Percentiles rank a stretch among this genome's conserved stretches.
phyloP scores from a whole-genome alignment of 2,113 vertebrate genomes.

The Pedetes capensis region DNA sequence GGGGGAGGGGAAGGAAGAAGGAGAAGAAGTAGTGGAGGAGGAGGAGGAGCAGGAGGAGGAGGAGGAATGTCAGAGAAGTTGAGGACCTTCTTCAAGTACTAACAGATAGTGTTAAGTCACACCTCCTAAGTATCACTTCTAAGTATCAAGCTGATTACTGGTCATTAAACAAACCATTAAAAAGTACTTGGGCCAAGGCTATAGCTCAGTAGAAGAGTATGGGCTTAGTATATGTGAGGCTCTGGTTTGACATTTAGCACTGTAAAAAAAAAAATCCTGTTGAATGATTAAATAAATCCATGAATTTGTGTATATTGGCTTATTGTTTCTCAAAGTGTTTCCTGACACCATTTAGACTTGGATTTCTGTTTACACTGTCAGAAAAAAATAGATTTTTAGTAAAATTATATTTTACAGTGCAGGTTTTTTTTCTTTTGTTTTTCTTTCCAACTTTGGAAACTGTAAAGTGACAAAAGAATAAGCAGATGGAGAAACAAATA shows the following conservation, averaged over 20 bases:
- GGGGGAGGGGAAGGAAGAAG: no score
- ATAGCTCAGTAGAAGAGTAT: no score
- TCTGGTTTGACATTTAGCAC: no score
- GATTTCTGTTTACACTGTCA: background rate
- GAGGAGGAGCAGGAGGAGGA: no score
- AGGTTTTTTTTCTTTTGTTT: background rate
- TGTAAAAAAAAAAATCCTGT: no score
- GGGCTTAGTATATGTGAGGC: no score
- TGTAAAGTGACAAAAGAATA: background rate
- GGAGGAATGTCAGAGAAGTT: background rate
- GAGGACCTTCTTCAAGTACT: background rate
- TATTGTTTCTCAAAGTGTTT: background rate
- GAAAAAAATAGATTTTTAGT: background rate
- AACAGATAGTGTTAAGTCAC: no score
- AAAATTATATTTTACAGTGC: background rate
- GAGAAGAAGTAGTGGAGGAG: no score
- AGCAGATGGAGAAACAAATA: slow-evolving; percentile 25
- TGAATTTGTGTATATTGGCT: background rate
- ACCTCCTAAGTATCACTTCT: no score
- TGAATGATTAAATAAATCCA: background rate
- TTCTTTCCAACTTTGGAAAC: background rate
- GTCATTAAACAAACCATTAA: background rate
- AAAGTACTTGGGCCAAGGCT: background rate
- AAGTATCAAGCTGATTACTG: background rate
- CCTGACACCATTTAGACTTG: background rate